Percentiles rank a stretch among this genome's conserved stretches.
Evolutionary conservation across 2,113 vertebrate genomes (phyloP).

Genomic region (Aspidoscelis tigris): DNA sequence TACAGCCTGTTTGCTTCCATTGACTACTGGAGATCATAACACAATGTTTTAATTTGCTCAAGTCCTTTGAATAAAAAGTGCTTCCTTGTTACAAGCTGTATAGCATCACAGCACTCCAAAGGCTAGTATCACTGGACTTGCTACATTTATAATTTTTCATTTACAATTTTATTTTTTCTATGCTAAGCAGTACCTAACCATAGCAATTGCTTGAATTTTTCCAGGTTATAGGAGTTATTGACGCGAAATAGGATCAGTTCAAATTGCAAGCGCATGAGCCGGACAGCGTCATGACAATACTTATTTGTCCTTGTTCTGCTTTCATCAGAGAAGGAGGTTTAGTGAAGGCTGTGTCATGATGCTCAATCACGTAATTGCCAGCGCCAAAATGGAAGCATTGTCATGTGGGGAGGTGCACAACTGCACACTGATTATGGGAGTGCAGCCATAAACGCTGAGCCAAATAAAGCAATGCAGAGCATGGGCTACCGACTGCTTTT

Average conservation of each 20-base stretch:
- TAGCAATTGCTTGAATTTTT: too few relatives aligned
- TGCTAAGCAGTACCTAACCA: not conserved
- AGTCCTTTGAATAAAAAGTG: not conserved
- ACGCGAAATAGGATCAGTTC: not conserved
- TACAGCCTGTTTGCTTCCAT: conserved; percentile 2
- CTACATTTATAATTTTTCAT: not conserved
- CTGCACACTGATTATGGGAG: too few relatives aligned
- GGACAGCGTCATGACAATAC: too few relatives aligned
- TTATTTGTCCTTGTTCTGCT: too few relatives aligned
- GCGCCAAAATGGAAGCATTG: too few relatives aligned
- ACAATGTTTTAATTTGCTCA: not conserved
- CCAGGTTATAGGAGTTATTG: not conserved
- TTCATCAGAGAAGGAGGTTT: too few relatives aligned
- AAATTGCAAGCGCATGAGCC: not conserved
- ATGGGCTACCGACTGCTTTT: too few relatives aligned
- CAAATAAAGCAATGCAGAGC: too few relatives aligned
- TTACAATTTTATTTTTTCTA: not conserved
- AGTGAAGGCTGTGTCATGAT: too few relatives aligned
- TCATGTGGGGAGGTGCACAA: too few relatives aligned
- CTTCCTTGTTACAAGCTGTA: not conserved
- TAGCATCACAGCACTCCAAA: not conserved
- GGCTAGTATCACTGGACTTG: not conserved
- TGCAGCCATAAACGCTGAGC: too few relatives aligned
- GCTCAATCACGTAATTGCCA: too few relatives aligned
- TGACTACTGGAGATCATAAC: not conserved